Evolutionary conservation across 1,140 invertebrate genomes (phyloP), one percentile per base, ranked within the genome.

Genomic region (Notospermus geniculatus): DNA sequence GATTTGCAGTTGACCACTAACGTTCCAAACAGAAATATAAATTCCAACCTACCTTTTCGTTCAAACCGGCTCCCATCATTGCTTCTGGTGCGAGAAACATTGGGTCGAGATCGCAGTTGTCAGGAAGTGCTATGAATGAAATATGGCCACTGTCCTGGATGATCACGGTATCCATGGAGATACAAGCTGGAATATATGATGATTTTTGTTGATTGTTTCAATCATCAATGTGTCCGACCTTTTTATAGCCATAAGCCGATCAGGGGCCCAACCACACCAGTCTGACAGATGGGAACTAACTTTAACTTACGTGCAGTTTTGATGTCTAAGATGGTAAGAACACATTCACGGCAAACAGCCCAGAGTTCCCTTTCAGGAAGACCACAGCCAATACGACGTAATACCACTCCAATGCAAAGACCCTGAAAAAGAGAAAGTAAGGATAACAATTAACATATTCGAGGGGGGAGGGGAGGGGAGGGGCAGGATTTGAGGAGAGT

Each of bases 331-430:
- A 43, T 39, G 4, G 52, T 25, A 1, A 36, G 50, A 7, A 61
- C 36, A 23, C 29, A 32, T 36, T 61, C 50, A 17, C 32, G 13
- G 55, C 59, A 61, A 23, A 61, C 19, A 2, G 59, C 27, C 59
- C 59, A 61, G 4, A 61, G 50, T 46, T 61, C 59, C 7, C 25
- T 55, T 36, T 61, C 59, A 29, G 54, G 50, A 17, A 61, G 36
- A 36, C 29, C 56, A 25, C 54, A 55, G n/a, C 56, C 56, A 36
- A 61, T 45, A 19, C 53, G 54, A 27, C 53, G 25, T 15, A 61
- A 22, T 2, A 61, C 41, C 30, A 54, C 56, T 57, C n/a, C 13
- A 9, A 57, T 27, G 39, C 28, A 7, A n/a, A 25, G 54, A 30
- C 23, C 28, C 54, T 55, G 29, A 25, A 55, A 55, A 4, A 22